Conservation (phyloP, 2,888 invertebrate species). For the Leucophenga montana region DNA sequence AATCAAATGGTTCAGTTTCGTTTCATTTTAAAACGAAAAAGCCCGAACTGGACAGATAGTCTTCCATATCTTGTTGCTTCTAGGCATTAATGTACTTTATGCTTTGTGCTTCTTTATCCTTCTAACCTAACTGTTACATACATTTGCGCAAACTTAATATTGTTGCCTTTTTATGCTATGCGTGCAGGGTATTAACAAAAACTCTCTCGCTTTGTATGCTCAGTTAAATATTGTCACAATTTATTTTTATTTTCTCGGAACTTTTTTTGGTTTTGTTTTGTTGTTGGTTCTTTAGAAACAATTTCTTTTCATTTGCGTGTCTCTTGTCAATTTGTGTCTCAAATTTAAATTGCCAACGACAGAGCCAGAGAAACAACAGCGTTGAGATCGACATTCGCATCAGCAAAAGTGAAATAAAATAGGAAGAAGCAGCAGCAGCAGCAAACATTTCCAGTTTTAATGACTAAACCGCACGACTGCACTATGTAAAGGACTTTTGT, state of each 20-base stretch:
- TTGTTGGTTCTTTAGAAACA: neutral
- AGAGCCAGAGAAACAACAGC: no score
- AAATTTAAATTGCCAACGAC: conserved; percentile 11
- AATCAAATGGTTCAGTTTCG: no score
- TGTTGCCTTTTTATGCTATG: neutral
- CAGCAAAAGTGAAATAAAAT: conserved; percentile 9
- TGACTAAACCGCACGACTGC: conserved; percentile 18
- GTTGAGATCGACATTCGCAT: neutral
- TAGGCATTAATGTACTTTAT: no score
- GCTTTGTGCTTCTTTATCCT: no score
- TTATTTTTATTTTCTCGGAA: conserved; percentile 7
- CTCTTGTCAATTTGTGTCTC: conserved; percentile 21
- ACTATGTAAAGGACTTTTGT: neutral
- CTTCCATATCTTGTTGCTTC: no score
- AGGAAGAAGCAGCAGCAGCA: neutral
- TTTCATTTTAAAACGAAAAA: no score
- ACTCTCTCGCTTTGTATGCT: neutral
- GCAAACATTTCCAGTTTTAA: neutral
- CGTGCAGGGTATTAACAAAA: neutral
- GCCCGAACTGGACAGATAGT: no score
- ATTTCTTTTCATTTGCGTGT: conserved; percentile 22
- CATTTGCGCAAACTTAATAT: neutral
- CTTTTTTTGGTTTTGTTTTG: neutral
- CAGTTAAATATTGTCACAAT: conserved; percentile 23
- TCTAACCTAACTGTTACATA: no score